These are phyloP conservation scores for Notoglanidium macrostoma DNA, from an alignment of 2,797 vertebrate genomes.

Conservation along the genomic window DNA sequence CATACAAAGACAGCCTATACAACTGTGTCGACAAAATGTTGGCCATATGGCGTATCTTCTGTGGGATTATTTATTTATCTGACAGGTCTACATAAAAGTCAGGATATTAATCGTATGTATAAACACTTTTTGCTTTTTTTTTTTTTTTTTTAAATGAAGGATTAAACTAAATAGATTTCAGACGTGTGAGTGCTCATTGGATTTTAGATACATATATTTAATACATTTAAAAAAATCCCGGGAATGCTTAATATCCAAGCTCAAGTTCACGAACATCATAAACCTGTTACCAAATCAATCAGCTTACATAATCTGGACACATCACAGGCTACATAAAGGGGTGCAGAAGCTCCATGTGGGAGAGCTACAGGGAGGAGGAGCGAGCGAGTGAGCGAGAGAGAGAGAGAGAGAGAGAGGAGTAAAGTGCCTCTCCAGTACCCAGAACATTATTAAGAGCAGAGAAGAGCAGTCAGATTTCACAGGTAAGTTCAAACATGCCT, in stretches of 20 bases:
- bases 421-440: neutral
- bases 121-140: neutral
- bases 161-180: neutral
- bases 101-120: neutral
- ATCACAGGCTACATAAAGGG: slow-evolving; percentile 19
- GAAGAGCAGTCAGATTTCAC: neutral
- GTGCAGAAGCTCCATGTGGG: neutral
- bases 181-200: neutral
- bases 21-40: neutral
- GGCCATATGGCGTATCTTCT: neutral
- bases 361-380: neutral
- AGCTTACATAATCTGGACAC: neutral
- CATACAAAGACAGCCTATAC: too few species aligned
- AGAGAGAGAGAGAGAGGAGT: neutral
- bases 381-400: too few species aligned
- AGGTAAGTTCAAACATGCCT: neutral
- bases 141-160: neutral
- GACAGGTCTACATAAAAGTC: neutral
- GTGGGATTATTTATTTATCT: neutral
- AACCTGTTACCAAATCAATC: slow-evolving; percentile 4
- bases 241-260: neutral
- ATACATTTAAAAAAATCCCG: too few species aligned
- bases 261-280: neutral
- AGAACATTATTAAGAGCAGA: neutral
- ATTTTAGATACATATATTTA: neutral